Evolutionary conservation across 2,797 vertebrate species (phyloP), one percentile per base, ranked within the genome.

Genomic region (Pseudochromis fuscus): DNA sequence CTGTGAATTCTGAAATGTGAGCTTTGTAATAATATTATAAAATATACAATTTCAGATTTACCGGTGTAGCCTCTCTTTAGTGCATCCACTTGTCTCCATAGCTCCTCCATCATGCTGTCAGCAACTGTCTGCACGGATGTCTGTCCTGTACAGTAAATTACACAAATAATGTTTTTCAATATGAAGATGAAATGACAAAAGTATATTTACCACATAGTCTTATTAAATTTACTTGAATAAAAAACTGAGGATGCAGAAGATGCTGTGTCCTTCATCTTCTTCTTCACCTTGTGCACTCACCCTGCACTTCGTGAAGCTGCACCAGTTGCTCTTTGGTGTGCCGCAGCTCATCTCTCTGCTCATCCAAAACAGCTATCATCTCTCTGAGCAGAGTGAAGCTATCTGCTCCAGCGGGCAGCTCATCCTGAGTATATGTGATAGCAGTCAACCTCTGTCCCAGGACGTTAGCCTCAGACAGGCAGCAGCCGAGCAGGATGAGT

Each of bases 311-410:
- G 62, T 75, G 64, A 49, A 83, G 64, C 28, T 72, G 63, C 25
- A 48, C 37, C 61, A 72, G 64, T 59, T 69, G 59, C 15, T 79
- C 52, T 65, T 56, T 74, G 63, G 46, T 67, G 51, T 64, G 46
- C 72, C 23, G 18, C 56, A 81, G 64, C 75, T 82, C 70, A 63
- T 78, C 72, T 50, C 59, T 67, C 8, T 58, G 74, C n/a, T 84
- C 62, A 28, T 79, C 51, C 49, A 86, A 46, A 78, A 30, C 57
- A 25, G 58, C 50, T 23, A 50, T 77, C 62, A 75, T 23, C 60
- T 84, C 48, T 12, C 38, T 46, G 64, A 81, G 74, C 67, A 66
- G 61, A 82, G 63, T 7, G 18, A 45, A 23, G n/a, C 33, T 63
- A 19, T 78, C 67, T 53, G 60, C 71, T 45, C 67, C 60, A 59